phyloP scores from a whole-genome alignment of 2,113 vertebrate species.

The Dasypus novemcinctus region DNA sequence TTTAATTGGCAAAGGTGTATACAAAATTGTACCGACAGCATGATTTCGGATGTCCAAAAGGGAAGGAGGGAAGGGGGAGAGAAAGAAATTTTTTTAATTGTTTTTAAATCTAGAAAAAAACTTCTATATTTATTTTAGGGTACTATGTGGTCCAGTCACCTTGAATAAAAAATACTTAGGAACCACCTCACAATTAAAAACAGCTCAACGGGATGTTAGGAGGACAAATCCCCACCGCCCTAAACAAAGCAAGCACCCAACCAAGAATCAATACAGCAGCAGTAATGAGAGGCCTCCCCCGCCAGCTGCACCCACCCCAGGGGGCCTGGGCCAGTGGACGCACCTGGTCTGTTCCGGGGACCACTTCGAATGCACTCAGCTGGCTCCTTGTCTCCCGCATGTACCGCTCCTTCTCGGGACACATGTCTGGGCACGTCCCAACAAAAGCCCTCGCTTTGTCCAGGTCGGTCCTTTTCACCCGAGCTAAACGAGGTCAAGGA shows the following conservation, averaged over 20 bases:
- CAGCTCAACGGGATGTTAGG: rapidly evolving
- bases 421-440: slow-evolving; percentile 98
- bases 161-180: not conserved
- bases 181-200: not conserved
- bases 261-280: not conserved
- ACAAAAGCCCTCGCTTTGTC: slow-evolving; percentile 93
- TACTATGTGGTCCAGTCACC: not conserved
- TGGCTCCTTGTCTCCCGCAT: slow-evolving; percentile 98
- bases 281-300: not conserved
- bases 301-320: too few species aligned
- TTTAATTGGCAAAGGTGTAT: not conserved
- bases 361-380: slow-evolving; percentile 92
- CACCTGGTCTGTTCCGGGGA: slow-evolving; percentile 94
- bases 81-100: not conserved
- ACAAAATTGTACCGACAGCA: not conserved
- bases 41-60: not conserved
- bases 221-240: not conserved
- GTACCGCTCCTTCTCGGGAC: slow-evolving; percentile 98
- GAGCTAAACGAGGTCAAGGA: slow-evolving; percentile 80
- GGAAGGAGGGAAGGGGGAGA: not conserved
- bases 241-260: not conserved
- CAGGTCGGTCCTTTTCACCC: slow-evolving; percentile 92
- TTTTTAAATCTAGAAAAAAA: not conserved
- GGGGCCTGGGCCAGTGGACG: rapidly evolving
- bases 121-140: not conserved